A percentile compares a stretch with the other conserved stretches of the same genome.
phyloP scores from a whole-genome alignment of 2,797 vertebrate species.

The Sylvilagus floridanus region DNA sequence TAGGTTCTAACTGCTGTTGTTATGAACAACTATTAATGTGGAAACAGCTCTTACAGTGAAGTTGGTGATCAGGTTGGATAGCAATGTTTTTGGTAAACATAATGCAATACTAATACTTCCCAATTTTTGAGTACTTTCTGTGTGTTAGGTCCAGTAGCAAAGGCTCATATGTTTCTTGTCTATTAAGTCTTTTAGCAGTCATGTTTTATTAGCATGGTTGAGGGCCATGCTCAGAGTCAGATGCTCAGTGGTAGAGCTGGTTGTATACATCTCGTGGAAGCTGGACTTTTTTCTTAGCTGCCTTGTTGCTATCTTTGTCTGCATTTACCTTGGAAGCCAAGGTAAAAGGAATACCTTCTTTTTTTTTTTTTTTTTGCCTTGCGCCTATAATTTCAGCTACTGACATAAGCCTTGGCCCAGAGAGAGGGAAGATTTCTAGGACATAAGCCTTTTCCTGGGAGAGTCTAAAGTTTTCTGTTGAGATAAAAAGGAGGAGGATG shows the following conservation, averaged over 20 bases:
- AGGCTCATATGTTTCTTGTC: background rate
- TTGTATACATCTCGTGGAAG: background rate
- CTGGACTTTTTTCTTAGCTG: background rate
- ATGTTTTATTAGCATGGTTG: background rate
- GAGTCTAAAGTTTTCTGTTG: conserved; percentile 7
- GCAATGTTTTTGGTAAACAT: background rate
- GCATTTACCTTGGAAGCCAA: background rate
- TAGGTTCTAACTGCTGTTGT: background rate
- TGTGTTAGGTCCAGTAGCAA: background rate
- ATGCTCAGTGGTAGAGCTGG: background rate
- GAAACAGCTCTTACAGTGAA: background rate
- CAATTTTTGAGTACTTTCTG: background rate
- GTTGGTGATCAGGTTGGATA: background rate
- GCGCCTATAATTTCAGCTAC: background rate
- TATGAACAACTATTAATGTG: background rate
- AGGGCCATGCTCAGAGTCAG: background rate
- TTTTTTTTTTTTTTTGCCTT: conserved; percentile 2
- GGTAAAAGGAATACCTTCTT: background rate
- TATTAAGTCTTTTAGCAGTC: background rate
- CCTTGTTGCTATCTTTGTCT: background rate
- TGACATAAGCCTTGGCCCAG: background rate
- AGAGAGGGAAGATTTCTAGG: background rate
- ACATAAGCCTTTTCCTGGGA: background rate
- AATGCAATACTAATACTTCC: background rate
- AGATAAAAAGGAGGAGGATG: background rate